Base-by-base conservation (phyloP, 1,140 invertebrate species). In the Eriocheir sinensis region DNA sequence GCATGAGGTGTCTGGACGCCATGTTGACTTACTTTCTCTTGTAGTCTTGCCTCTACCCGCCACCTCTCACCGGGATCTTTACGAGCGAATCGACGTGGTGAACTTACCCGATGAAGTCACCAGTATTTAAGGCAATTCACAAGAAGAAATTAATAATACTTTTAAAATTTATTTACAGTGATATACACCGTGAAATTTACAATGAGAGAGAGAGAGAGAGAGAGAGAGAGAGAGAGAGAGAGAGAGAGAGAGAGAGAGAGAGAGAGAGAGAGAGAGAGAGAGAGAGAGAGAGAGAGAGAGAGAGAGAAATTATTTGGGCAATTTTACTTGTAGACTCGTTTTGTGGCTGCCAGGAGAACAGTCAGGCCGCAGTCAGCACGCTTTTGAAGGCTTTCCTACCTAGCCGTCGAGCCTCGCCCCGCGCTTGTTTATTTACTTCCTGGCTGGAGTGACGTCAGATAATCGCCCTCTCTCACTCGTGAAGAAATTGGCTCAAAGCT, bases 241-340 rank as follows among this genome's bases (percentile, higher is more conserved):
- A 60, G 53, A 60, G 9, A 72, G 60, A 72, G 60, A 72, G 60
- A 72, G 60, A 72, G 60, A 72, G 60, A 72, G 60, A 72, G 60
- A 72, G 60, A 72, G 60, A 72, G 60, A 72, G 60, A 72, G 60
- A 72, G 60, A n/a, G 60, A n/a, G 60, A n/a, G 60, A n/a, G 60
- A 72, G 60, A n/a, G 60, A 21, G 60, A n/a, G 27, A n/a, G 44
- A 48, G 44, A 48, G 44, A 48, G 44, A 48, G 44, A 48, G 44
- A 48, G 44, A 48, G 44, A 48, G 44, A 48, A 15, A 48, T n/a
- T n/a, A n/a, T n/a, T n/a, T n/a, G n/a, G n/a, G n/a, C n/a, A n/a
- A n/a, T n/a, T n/a, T n/a, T n/a, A n/a, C n/a, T n/a, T n/a, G n/a
- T n/a, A n/a, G n/a, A n/a, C n/a, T n/a, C n/a, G n/a, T n/a, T n/a